A percentile compares a stretch with the other conserved stretches of the same genome.
phyloP scores from a whole-genome alignment of 2,113 vertebrate species.

The Cavia aperea region DNA sequence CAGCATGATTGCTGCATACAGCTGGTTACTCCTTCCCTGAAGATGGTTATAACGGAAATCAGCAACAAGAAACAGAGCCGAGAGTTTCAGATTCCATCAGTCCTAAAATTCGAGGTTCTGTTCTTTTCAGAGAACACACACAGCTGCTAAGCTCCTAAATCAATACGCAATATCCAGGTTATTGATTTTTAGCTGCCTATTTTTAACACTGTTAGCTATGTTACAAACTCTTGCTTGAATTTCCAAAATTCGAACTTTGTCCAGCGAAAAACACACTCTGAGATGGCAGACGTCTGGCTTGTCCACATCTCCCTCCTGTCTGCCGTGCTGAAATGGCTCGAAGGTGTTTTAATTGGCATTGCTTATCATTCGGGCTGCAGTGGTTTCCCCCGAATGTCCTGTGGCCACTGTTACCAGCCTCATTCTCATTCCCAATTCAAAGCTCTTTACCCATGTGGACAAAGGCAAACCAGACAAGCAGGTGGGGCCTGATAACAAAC shows the following conservation, averaged over 20 bases:
- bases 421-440: slow-evolving; percentile 30
- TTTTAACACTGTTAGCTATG: neutral
- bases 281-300: neutral
- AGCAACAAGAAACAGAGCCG: neutral
- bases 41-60: neutral
- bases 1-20: neutral
- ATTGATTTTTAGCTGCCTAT: neutral
- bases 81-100: neutral
- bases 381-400: neutral
- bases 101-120: neutral
- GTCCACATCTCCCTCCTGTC: neutral
- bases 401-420: neutral
- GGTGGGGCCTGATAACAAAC: neutral
- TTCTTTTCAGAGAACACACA: neutral
- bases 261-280: neutral
- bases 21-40: neutral
- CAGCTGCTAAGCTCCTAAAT: too few species aligned
- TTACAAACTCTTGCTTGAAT: neutral
- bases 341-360: neutral
- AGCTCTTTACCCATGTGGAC: neutral
- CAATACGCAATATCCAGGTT: neutral
- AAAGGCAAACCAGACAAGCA: neutral
- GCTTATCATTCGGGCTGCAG: neutral
- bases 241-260: neutral
- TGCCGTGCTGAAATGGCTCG: neutral